A percentile compares a stretch with the other conserved stretches of the same genome.
Evolutionary conservation across 64 coral and sea anemone genomes (phyloP).

Genomic region (Porites australiensis): DNA sequence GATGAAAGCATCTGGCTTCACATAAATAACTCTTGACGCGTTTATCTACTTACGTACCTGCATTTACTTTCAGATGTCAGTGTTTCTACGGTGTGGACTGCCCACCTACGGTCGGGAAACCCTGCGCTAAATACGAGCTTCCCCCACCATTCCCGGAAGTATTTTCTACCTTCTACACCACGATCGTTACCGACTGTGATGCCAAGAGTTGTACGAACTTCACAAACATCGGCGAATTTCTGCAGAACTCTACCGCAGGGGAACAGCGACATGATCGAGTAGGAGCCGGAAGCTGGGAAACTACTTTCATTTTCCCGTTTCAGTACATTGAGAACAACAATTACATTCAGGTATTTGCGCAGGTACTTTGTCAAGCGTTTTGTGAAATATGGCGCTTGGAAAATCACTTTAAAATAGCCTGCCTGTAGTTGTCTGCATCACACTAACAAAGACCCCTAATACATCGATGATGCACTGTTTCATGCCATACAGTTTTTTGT

Average conservation of each 20-base stretch:
- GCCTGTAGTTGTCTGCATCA: too few species aligned
- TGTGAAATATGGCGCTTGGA: too few species aligned
- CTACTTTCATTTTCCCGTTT: slow-evolving; percentile 22
- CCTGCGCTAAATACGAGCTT: background rate
- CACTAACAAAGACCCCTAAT: too few species aligned
- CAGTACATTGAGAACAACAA: background rate
- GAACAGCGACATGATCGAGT: background rate
- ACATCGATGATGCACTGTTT: too few species aligned
- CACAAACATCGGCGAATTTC: slow-evolving; percentile 17
- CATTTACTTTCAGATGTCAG: background rate
- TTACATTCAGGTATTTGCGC: slow-evolving; percentile 1
- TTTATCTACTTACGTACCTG: too few species aligned
- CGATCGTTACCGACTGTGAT: background rate
- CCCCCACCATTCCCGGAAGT: slow-evolving; percentile 18
- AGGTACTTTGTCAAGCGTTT: background rate
- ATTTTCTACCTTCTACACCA: slow-evolving; percentile 48
- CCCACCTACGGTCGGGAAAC: background rate
- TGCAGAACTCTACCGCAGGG: slow-evolving; percentile 1
- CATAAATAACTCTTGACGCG: too few species aligned
- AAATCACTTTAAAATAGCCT: background rate
- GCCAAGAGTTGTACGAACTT: background rate
- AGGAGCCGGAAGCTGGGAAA: background rate
- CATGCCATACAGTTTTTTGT: too few species aligned
- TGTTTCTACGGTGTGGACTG: slow-evolving; percentile 34
- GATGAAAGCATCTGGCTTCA: too few species aligned